Base-by-base conservation (phyloP, 2,797 vertebrate species). In the Furcifer pardalis region DNA sequence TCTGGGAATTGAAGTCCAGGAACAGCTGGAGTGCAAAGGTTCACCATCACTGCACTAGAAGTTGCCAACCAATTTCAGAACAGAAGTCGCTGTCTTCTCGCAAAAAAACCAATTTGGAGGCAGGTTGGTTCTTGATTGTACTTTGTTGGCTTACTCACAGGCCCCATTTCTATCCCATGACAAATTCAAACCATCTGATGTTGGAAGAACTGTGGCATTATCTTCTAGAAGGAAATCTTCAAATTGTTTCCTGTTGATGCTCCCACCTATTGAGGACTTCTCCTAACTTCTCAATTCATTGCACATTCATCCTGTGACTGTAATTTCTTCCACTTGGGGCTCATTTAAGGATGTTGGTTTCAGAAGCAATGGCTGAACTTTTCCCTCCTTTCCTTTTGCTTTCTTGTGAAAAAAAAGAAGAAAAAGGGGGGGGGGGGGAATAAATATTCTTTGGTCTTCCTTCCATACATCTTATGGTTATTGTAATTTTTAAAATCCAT, bases 311-410 rank as follows among this genome's bases (percentile, higher is more conserved):
- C 90, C 84, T 85, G 60, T 84, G 85, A 56, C 80, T 90, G 15
- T 90, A 86, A 92, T 92, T 90, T 91, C 77, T 52, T 86, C n/a
- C 87, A 79, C 62, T 81, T 75, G 15, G 81, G 88, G 75, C 79
- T 89, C 82, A 77, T 5, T 5, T 56, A 37, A 81, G 76, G 52
- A 91, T 86, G 90, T 88, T 88, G 87, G 37, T 86, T 89, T 9
- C 69, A 86, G 89, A 92, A 90, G 89, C 92, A 89, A 84, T 92
- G 87, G 63, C 52, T 56, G 52, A 15, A 15, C 19, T 56, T 56
- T 56, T 19, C 52, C 65, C 81, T 75, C 71, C 32, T 86, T 88
- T 80, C 72, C 86, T 76, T 81, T 84, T 46, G 25, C 21, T 81
- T 27, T 19, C 17, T 30, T 40, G 32, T 35, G 40, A 12, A 42